Base-by-base conservation (phyloP, 1,140 invertebrate species). In the Drosophila virilis region DNA sequence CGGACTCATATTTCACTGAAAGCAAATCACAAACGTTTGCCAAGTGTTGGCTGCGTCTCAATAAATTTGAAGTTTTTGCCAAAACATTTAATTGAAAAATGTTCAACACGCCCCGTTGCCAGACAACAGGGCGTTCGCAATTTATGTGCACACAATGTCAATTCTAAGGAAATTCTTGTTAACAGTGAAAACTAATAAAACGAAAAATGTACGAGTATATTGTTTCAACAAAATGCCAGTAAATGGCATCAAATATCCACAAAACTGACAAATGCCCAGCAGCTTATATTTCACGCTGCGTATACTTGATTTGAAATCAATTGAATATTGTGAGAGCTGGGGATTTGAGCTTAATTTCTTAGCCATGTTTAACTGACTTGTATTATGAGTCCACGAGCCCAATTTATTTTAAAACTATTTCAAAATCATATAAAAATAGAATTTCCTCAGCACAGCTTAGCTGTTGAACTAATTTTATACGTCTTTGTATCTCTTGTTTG, bases 71-170 rank as follows among this genome's bases (percentile, higher is more conserved):
- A 69, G 71, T 69, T 61, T 48, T 46, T 52, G 8, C 32, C 5
- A 13, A 50, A 28, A 68, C 13, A 85, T 85, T 85, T 80, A 84
- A 84, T 84, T 85, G 81, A 74, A 84, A 79, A 80, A 77, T 84
- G 81, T 80, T 66, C 46, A 45, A 37, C 40, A 57, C 65, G 72
- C 64, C 73, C 59, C 58, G 78, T 78, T 77, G 69, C 69, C 46
- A 57, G 48, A 54, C 55, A 67, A 73, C 70, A 59, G 38, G 38
- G 35, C 9, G 32, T 51, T 68, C 46, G 54, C 70, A 73, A 73
- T 73, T 73, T 73, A 67, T 73, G 43, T 22, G 22, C 22, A 22
- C 22, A 22, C 54, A 15, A 28, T 71, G 42, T 28, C 67, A 75
- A 78, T 75, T 66, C 45, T 60, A 66, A 75, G 75, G 72, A 40